Conservation (phyloP, 2,888 invertebrate genomes). For the Encarsia formosa region DNA sequence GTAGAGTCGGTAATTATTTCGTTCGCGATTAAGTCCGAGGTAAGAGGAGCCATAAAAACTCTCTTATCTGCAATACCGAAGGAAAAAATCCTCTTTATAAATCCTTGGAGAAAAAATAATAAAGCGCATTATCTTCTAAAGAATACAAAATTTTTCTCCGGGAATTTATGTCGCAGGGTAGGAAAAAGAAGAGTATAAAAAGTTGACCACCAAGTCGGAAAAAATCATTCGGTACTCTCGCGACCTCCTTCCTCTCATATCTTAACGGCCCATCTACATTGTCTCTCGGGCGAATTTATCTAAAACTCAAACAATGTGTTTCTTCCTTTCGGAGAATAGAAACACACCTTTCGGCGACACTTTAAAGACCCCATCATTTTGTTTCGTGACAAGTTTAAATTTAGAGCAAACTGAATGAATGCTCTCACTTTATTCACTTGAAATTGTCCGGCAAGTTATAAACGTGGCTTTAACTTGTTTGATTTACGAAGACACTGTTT, state of each 20-base stretch:
- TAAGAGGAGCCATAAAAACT: slow-evolving; percentile 5
- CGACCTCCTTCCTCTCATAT: slow-evolving; percentile 37
- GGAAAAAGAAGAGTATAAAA: background rate
- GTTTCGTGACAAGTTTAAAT: background rate
- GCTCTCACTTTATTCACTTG: no score
- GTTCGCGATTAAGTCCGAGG: no score
- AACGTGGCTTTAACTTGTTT: no score
- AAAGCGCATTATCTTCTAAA: slow-evolving; percentile 11
- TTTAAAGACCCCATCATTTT: background rate
- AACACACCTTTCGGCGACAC: slow-evolving; percentile 3
- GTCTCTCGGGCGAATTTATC: slow-evolving; percentile 38
- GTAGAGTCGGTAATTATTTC: no score
- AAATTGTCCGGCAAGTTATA: no score
- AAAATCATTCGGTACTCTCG: slow-evolving; percentile 30
- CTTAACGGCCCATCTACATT: slow-evolving; percentile 49
- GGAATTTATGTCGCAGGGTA: background rate
- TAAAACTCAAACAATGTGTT: slow-evolving; percentile 37
- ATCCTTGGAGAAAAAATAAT: slow-evolving; percentile 11
- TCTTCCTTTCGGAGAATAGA: slow-evolving; percentile 16
- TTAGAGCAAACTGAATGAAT: slow-evolving; percentile 4
- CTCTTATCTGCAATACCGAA: background rate
- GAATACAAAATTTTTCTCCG: slow-evolving; percentile 24
- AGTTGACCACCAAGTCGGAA: slow-evolving; percentile 13
- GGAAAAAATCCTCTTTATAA: slow-evolving; percentile 10
- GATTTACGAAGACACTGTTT: no score